A percentile compares a stretch with the other conserved stretches of the same genome.
Conservation (phyloP, 2,797 vertebrate species). For the Philypnodon macrostomus region DNA sequence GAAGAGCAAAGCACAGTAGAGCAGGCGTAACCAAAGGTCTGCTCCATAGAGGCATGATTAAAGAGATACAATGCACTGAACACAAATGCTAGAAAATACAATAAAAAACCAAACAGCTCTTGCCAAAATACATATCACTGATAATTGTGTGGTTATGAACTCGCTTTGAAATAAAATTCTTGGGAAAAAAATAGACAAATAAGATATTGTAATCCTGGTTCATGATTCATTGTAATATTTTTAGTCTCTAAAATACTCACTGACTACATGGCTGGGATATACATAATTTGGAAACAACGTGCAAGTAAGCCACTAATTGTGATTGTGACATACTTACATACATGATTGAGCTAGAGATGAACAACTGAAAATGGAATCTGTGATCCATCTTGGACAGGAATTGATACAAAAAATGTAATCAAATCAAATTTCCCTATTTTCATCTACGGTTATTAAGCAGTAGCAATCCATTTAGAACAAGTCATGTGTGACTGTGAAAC, state of each 20-base stretch:
- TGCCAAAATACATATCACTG: neutral
- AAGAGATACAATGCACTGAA: conserved; percentile 28
- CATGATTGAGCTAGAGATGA: neutral
- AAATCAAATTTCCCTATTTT: too few relatives aligned
- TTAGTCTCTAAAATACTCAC: too few relatives aligned
- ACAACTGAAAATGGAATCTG: too few relatives aligned
- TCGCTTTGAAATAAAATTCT: too few relatives aligned
- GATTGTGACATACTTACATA: neutral
- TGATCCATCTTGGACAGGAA: neutral
- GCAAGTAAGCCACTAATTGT: neutral
- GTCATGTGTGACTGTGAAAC: too few relatives aligned
- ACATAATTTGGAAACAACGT: neutral
- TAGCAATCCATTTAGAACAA: too few relatives aligned
- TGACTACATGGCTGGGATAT: neutral
- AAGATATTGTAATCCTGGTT: too few relatives aligned
- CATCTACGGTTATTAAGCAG: neutral
- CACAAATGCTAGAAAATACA: conserved; percentile 36
- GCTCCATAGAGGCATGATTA: conserved; percentile 50
- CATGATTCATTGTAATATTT: too few relatives aligned
- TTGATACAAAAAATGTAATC: too few relatives aligned
- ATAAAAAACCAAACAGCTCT: conserved; percentile 35
- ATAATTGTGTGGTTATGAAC: too few relatives aligned
- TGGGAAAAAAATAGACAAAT: too few relatives aligned
- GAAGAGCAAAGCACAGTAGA: conserved; percentile 34
- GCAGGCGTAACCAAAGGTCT: conserved; percentile 50